phyloP scores from a whole-genome alignment of 2,797 vertebrate genomes.

The Hydrophis major region DNA sequence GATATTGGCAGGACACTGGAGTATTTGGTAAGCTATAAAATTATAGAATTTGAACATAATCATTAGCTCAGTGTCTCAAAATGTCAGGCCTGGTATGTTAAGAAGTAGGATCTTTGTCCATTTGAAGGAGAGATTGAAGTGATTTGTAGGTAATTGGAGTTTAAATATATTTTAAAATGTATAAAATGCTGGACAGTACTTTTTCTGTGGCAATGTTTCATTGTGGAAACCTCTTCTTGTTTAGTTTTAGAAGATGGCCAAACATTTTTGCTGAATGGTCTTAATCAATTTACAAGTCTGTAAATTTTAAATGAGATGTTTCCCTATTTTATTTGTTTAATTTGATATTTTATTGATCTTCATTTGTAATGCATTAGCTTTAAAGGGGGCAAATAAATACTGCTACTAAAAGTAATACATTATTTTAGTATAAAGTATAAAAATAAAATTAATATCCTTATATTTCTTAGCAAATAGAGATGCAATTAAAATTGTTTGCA shows the following conservation, averaged over 20 bases:
- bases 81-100: neutral
- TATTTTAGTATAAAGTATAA: neutral
- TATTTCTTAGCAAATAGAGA: neutral
- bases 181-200: neutral
- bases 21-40: slow-evolving; percentile 78
- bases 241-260: neutral
- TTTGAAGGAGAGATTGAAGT: neutral
- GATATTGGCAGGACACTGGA: slow-evolving; percentile 90
- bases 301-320: neutral
- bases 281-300: neutral
- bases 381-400: neutral
- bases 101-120: neutral
- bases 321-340: neutral
- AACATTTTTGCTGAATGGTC: neutral
- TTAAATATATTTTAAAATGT: neutral
- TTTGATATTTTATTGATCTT: neutral
- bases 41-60: neutral
- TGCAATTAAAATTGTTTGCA: neutral
- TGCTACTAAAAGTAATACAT: neutral
- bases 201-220: neutral
- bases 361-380: neutral
- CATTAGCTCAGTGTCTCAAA: neutral
- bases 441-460: neutral
- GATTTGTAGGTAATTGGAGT: neutral
- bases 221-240: neutral